Evolutionary conservation across 2,888 invertebrate genomes (phyloP).

Genomic region (Horisme vitalbata): DNA sequence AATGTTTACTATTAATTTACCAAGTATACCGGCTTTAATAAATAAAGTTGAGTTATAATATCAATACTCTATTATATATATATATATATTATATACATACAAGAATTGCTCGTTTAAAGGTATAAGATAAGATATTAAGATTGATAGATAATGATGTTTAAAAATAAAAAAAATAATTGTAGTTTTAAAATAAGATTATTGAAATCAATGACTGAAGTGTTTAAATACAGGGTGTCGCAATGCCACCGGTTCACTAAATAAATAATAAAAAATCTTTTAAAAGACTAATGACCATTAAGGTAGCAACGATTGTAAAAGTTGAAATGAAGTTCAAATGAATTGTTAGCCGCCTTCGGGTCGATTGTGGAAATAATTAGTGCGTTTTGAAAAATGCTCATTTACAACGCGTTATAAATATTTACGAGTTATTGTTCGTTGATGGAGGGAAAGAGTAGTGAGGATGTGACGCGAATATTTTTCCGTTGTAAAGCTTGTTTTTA

Average conservation of each 20-base stretch:
- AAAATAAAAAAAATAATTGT: too few species aligned
- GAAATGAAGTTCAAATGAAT: slow-evolving; percentile 57
- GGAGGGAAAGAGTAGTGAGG: slow-evolving; percentile 51
- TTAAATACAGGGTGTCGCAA: slow-evolving; percentile 17
- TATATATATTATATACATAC: too few species aligned
- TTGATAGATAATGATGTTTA: too few species aligned
- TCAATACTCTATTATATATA: too few species aligned
- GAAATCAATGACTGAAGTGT: slow-evolving; percentile 1
- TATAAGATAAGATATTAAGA: too few species aligned
- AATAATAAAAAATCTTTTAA: slow-evolving; percentile 35
- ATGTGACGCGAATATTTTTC: slow-evolving; percentile 21
- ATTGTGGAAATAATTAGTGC: slow-evolving; percentile 79
- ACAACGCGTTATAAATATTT: slow-evolving; percentile 79
- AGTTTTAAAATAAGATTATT: too few species aligned
- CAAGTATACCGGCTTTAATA: too few species aligned
- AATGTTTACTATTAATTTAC: too few species aligned
- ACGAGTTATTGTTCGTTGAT: slow-evolving; percentile 76
- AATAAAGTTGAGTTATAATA: too few species aligned
- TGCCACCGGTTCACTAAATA: slow-evolving; percentile 7
- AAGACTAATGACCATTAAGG: slow-evolving; percentile 52
- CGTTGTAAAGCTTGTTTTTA: too few species aligned
- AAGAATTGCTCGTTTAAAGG: too few species aligned
- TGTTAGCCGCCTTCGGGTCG: slow-evolving; percentile 55
- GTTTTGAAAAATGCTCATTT: slow-evolving; percentile 77
- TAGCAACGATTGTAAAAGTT: slow-evolving; percentile 39